Base-by-base conservation (phyloP, 1,140 invertebrate genomes). In the Lepidurus packardi region DNA sequence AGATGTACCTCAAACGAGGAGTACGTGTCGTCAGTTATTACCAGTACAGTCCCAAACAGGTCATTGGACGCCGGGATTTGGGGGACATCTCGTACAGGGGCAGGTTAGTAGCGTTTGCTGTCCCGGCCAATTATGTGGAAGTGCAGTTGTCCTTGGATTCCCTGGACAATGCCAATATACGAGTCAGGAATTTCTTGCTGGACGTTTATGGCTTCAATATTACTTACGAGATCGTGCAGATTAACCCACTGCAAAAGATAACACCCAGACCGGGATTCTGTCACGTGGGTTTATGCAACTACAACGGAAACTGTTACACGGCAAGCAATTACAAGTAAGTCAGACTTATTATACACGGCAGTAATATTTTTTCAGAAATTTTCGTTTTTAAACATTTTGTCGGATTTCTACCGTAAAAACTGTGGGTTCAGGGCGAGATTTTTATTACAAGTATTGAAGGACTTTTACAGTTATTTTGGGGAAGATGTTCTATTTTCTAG, bases 151-250 rank as follows among this genome's bases (percentile, higher is more conserved):
- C 88, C 6, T 86, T 94, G 73, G 86, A 90, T 79, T 85, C 90
- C 25, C 86, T 93, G 76, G 92, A 93, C 81, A 93, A 94, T 7
- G 91, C 93, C 53, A 93, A 96, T 84, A 85, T 96, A 53, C 86
- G 95, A 1, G 93, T 93, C 0, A 84, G 94, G 65, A 90, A 94
- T 81, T 89, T 91, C 76, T 86, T 96, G 10, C 86, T 95, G 25
- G 90, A 94, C 80, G 93, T 95, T 3, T 95, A 92, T 83, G 95
- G 94, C 8, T 96, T 97, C 86, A 97, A 97, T 84, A 91, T 96
- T 80, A 96, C 94, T 6, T 96, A 95, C 83, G 93, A 94, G 83
- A 90, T 96, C 80, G 87, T 88, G 2, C 79, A 83, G 41, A 80
- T 80, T 24, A 84, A 84, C 1, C 81, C 82, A 83, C 86, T 79